Evolutionary conservation across 2,113 vertebrate genomes (phyloP), one percentile per base, ranked within the genome.

Genomic region (Erythrocercus mccallii): DNA sequence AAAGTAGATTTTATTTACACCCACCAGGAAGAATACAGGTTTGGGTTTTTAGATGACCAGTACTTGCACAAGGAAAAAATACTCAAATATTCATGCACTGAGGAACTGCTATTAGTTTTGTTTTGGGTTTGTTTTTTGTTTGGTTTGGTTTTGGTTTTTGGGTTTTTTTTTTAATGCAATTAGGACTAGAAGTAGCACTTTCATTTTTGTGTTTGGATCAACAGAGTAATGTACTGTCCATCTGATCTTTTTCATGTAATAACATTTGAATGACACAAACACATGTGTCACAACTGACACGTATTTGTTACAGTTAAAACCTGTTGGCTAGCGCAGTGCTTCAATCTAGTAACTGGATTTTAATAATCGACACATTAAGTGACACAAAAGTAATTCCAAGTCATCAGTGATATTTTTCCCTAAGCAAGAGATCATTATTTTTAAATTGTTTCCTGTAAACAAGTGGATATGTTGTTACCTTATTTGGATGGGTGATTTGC

Each of bases 151-250:
- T 86, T 86, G 81, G 35, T 5, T 76, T 82, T 80, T 38, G 48
- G 40, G 21, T 53, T 35, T 30, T 42, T 42, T 78, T 92, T 81
- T 92, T 51, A 81, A 96, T 96, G 78, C 95, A 84, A 90, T 97
- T 98, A 97, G 97, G 94, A 96, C 96, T 97, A 98, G 97, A 97
- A 97, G 97, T 97, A 98, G 98, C 98, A 98, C 97, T 98, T 98
- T 98, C 97, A 97, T 95, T 97, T 98, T 97, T 97, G 86, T 96
- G 92, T 97, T 98, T 97, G 96, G 95, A 97, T 96, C 97, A 96
- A 94, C 94, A 88, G 85, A 96, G 81, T 97, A 86, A 97, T 64
- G 70, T 97, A 95, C 83, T 95, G 92, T 97, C 94, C 78, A 89
- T 82, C 73, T 91, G 97, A 97, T 93, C 94, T 95, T 94, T 96